Evolutionary conservation across 2,888 invertebrate species (phyloP), one percentile per base, ranked within the genome.

Genomic region (Sclerodermus sp.): DNA sequence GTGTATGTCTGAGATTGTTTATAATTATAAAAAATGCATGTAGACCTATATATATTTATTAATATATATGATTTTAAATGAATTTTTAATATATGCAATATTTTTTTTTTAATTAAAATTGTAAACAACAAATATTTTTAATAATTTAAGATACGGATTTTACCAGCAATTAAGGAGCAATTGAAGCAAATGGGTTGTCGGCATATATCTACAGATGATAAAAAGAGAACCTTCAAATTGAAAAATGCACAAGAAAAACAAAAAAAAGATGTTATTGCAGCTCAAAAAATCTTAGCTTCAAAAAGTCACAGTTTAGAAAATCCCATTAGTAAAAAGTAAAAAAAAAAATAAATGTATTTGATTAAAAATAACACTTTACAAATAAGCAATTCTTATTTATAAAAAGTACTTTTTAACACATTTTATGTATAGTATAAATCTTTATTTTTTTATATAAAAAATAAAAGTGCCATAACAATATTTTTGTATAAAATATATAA

Each of bases 181-280:
- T 64, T 84, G 36, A 60, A 60, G 31, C 74, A 60, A 42, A 34
- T 70, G 60, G 66, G 53, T 45, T 72, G 66, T 59, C 58, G 55
- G 30, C 17, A 38, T 62, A 70, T 10, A 42, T 5, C 37, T 30
- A 32, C 49, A 51, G 66, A 67, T 42, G 1, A 29, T 9, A 73
- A 68, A 56, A 77, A 68, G 50, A 75, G 67, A 50, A 82, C 84
- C 18, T 82, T 81, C 56, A 85, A 83, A 75, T 73, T 69, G 18
- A 81, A 80, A 62, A 82, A 84, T 66, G 80, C 82, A 2, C 61
- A 80, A 40, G 67, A 72, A 60, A 82, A 77, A 57, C 85, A 86
- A 60, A 73, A 81, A 73, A 74, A 82, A 66, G 70, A 65, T 15
- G 23, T 61, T 43, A 57, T 53, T 2, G 62, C 67, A n/a, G 67